Evolutionary conservation across 2,113 vertebrate genomes (phyloP).

Genomic region (Phaetusa simplex): DNA sequence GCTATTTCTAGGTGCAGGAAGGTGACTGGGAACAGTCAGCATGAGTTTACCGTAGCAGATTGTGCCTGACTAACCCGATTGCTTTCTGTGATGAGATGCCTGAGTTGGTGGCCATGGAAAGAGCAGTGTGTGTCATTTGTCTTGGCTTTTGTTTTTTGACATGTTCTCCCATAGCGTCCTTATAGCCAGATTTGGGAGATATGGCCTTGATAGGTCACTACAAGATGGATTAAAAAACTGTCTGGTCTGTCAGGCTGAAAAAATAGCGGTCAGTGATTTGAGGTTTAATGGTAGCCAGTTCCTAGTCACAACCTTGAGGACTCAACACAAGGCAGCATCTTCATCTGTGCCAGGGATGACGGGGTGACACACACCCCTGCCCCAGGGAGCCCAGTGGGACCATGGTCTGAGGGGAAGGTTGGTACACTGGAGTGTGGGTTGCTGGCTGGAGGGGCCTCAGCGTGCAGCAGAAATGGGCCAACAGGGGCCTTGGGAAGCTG

Average conservation of each 20-base stretch:
- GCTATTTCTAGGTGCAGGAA: background rate
- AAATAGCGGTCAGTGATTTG: background rate
- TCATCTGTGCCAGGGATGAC: background rate
- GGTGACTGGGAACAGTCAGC: background rate
- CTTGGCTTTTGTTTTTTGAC: background rate
- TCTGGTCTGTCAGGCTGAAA: background rate
- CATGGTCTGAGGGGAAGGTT: accelerated
- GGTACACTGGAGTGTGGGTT: background rate
- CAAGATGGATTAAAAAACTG: background rate
- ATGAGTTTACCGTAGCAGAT: background rate
- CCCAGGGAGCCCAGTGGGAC: no score
- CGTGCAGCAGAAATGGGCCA: background rate
- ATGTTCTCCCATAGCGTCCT: background rate
- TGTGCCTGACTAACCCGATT: background rate
- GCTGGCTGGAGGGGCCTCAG: background rate
- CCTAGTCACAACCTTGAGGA: background rate
- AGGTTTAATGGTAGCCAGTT: background rate
- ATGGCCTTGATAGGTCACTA: background rate
- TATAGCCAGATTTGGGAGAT: background rate
- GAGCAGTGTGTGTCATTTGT: background rate
- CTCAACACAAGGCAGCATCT: background rate
- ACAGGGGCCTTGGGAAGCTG: background rate
- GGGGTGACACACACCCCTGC: background rate
- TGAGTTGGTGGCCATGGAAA: background rate
- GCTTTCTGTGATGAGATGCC: background rate